Conservation (phyloP, 2,797 vertebrate genomes). For the Hoplostethus atlanticus region DNA sequence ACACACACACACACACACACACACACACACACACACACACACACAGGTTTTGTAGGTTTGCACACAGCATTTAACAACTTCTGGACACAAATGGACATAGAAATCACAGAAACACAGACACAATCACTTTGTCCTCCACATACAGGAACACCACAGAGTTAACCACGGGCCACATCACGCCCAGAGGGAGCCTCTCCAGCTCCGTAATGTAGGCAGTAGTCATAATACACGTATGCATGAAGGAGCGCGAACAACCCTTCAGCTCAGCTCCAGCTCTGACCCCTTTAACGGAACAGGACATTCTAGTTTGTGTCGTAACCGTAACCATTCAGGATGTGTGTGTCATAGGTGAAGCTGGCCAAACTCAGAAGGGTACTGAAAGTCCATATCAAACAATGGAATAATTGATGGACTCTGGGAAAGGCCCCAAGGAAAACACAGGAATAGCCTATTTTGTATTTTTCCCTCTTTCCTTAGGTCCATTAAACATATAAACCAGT, state of each 20-base stretch:
- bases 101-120: neutral
- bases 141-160: neutral
- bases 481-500: constrained; percentile 24
- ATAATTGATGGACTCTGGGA: constrained; percentile 47
- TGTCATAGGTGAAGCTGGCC: constrained; percentile 27
- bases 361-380: constrained; percentile 30
- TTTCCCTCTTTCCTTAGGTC: constrained; percentile 16
- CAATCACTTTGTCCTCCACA: neutral
- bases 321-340: constrained; percentile 17
- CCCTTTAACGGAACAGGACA: constrained; percentile 9
- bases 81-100: too few relatives aligned
- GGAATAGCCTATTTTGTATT: constrained; percentile 23
- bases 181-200: constrained; percentile 32
- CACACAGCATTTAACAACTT: neutral
- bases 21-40: constrained; percentile 10
- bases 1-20: neutral
- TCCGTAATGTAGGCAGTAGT: constrained; percentile 22
- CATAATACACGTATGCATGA: constrained; percentile 47
- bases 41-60: too few relatives aligned
- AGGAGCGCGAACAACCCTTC: constrained; percentile 35
- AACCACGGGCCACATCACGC: constrained; percentile 41
- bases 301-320: constrained; percentile 4
- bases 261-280: constrained; percentile 14
- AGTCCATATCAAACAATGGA: constrained; percentile 40
- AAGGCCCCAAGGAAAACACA: constrained; percentile 17